Evolutionary conservation across 2,888 invertebrate genomes (phyloP).

Genomic region (Agrypnus murinus): DNA sequence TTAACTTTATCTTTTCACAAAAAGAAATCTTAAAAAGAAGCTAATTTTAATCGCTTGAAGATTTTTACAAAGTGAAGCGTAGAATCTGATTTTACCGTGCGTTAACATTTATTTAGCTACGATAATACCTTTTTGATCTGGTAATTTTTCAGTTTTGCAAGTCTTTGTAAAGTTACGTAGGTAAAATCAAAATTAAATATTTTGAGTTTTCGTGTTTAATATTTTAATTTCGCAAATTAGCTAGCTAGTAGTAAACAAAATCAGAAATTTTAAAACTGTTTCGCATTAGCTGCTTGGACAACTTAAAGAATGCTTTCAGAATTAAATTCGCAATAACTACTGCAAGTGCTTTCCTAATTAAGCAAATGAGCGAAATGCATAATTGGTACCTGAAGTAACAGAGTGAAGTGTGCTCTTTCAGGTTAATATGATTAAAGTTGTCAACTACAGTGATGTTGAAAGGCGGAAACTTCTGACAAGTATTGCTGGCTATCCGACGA

Average conservation of each 20-base stretch:
- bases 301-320: background rate
- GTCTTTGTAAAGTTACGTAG: too few species aligned
- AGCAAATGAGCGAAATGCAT: conserved; percentile 37
- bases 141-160: too few species aligned
- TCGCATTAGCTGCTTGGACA: too few species aligned
- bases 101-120: background rate
- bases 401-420: conserved; percentile 29
- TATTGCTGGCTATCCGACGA: conserved; percentile 43
- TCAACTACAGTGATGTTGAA: conserved; percentile 31
- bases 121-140: too few species aligned
- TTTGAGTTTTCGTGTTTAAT: too few species aligned
- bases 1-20: conserved; percentile 6
- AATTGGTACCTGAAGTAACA: conserved; percentile 37
- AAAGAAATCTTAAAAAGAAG: conserved; percentile 10
- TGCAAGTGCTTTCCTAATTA: conserved; percentile 31
- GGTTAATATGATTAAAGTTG: conserved; percentile 46
- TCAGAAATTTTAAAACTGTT: too few species aligned
- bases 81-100: background rate
- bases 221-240: too few species aligned
- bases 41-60: conserved; percentile 12
- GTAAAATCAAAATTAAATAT: too few species aligned
- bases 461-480: conserved; percentile 34
- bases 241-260: too few species aligned
- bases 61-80: conserved; percentile 5
- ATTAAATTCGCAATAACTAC: conserved; percentile 12